Percentiles rank a stretch among this genome's conserved stretches.
These are phyloP conservation scores for Sicus ferrugineus DNA, from an alignment of 2,888 invertebrate genomes.

Conservation along the genomic window DNA sequence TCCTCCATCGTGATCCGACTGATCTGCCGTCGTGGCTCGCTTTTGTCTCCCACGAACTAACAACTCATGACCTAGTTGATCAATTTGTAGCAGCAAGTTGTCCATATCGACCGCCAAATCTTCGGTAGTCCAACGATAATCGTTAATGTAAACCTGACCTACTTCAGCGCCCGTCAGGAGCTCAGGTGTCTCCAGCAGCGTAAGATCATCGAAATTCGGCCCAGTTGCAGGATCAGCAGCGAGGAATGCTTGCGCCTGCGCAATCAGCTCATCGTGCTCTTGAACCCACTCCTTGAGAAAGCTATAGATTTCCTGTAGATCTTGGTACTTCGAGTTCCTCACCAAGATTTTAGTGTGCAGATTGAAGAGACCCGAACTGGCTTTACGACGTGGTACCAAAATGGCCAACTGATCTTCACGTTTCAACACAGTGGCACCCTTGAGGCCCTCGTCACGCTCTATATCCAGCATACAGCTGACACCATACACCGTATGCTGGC, in stretches of 20 bases:
- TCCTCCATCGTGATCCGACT: too few relatives aligned
- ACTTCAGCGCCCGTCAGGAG: constrained; percentile 50
- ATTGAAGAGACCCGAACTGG: constrained; percentile 57
- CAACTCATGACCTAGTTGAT: constrained; percentile 43
- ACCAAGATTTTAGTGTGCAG: constrained; percentile 55
- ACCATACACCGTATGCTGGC: constrained; percentile 49
- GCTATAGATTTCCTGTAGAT: constrained; percentile 53
- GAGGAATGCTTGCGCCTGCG: constrained; percentile 42
- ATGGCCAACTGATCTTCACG: constrained; percentile 51
- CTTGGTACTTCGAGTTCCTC: constrained; percentile 54
- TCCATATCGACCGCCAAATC: constrained; percentile 52
- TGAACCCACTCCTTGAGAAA: constrained; percentile 53
- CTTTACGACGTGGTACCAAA: constrained; percentile 57
- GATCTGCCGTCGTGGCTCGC: constrained; percentile 39
- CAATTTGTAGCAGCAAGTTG: constrained; percentile 48
- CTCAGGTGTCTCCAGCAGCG: constrained; percentile 45
- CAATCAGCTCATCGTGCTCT: constrained; percentile 52
- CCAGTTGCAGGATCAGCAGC: constrained; percentile 18
- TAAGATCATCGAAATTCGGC: constrained; percentile 39
- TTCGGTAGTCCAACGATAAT: constrained; percentile 50
- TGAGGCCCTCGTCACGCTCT: constrained; percentile 54
- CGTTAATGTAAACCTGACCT: constrained; percentile 52
- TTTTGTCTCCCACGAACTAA: constrained; percentile 6
- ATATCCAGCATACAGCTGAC: constrained; percentile 59
- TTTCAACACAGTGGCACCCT: constrained; percentile 54